A percentile compares a stretch with the other conserved stretches of the same genome.
phyloP scores from a whole-genome alignment of 2,113 vertebrate species.

The Corythornis vintsioides region DNA sequence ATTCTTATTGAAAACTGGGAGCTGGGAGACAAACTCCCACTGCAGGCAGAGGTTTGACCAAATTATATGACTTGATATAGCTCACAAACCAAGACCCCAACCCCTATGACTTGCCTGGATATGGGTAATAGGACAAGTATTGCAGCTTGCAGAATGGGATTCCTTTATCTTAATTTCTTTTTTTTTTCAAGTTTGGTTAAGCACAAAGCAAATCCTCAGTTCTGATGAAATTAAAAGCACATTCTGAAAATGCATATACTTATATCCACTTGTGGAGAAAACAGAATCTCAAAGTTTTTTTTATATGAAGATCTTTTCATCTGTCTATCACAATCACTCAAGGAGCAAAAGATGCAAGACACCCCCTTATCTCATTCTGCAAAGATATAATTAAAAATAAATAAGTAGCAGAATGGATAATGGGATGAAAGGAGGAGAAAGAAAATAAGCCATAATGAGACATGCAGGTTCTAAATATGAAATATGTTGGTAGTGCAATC shows the following conservation, averaged over 20 bases:
- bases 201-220: neutral
- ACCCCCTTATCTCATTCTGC: neutral
- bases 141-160: neutral
- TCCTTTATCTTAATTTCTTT: neutral
- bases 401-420: neutral
- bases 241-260: neutral
- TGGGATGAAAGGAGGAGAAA: neutral
- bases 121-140: neutral
- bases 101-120: neutral
- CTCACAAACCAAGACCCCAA: neutral
- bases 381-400: neutral
- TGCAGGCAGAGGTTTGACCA: neutral
- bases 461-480: neutral
- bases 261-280: neutral
- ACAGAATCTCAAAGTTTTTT: neutral
- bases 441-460: neutral
- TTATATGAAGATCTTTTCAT: neutral
- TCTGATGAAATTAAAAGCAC: neutral
- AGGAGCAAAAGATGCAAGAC: neutral
- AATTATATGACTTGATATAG: neutral
- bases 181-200: neutral
- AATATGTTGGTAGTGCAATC: neutral
- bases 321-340: neutral
- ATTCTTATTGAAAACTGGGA: conserved; percentile 59
- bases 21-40: conserved; percentile 29